Evolutionary conservation across 2,113 vertebrate genomes (phyloP), one percentile per base, ranked within the genome.

Genomic region (Esox niger): DNA sequence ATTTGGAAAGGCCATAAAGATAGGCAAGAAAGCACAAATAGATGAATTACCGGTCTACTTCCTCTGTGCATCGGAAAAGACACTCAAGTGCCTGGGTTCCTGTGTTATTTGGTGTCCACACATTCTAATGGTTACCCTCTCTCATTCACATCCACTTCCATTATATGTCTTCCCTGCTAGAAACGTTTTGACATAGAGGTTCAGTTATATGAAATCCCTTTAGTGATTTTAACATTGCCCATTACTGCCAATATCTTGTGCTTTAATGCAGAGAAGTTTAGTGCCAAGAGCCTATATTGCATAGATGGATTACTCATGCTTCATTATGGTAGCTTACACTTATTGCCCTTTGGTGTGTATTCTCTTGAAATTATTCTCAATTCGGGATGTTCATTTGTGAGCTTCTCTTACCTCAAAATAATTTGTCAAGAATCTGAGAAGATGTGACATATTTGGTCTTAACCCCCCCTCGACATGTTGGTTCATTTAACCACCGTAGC

Each of bases 331-430:
- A 52, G 47, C 17, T 56, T 27, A 69, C 23, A 27, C 23, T 76
- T 64, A 59, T 74, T 67, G 17, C 59, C 75, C 63, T 70, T 82
- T 72, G 72, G 35, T 47, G 17, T 1, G 38, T 82, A 72, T 81
- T 81, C 64, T 65, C 60, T 72, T 52, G 63, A 49, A 71, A 75
- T 67, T 82, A 43, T 69, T 74, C 61, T 84, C 17, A 71, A 86
- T 87, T 86, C 63, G 69, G 81, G 82, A 87, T 55, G 23, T 33
- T 30, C 38, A 49, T 88, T 86, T 80, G 25, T 0, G 30, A 76
- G 68, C 71, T 76, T 74, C 69, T 82, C 75, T 85, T 74, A 76
- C 79, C 76, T 80, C 81, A 84, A 87, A 82, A 86, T 85, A 85
- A 87, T 65, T 71, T 61, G 7, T 21, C 33, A n/a, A 54, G 59